A percentile compares a stretch with the other conserved stretches of the same genome.
These are phyloP conservation scores for Epinotia ramella DNA, from an alignment of 2,888 invertebrate genomes.

Conservation along the genomic window DNA sequence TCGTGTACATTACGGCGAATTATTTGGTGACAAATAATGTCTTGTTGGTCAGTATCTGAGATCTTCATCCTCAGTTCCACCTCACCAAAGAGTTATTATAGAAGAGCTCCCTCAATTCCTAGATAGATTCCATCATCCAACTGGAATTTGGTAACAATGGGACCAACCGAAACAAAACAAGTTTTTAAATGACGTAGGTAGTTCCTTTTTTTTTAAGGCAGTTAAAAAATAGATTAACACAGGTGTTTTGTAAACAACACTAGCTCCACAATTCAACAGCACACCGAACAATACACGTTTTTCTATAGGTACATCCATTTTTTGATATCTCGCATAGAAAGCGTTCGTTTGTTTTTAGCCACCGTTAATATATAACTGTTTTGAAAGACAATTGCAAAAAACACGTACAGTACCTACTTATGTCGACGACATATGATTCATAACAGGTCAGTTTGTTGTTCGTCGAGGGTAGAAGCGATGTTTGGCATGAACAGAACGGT, in stretches of 20 bases:
- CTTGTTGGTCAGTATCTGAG: no score
- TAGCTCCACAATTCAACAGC: not conserved
- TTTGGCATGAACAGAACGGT: constrained; percentile 22
- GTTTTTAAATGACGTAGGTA: no score
- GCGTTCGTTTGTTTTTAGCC: constrained; percentile 28
- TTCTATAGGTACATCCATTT: not conserved
- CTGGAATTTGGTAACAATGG: no score
- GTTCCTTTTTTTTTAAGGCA: no score
- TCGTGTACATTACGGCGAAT: no score
- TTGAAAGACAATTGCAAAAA: not conserved
- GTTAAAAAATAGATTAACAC: no score
- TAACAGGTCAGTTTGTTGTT: not conserved
- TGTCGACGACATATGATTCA: not conserved
- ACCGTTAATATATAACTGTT: constrained; percentile 7
- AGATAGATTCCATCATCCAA: no score
- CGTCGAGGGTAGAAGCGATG: not conserved
- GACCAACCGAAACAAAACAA: no score
- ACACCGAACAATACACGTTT: constrained; percentile 3
- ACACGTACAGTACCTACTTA: not conserved
- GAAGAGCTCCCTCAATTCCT: no score
- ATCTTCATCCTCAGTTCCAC: not conserved
- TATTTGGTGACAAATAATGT: no score
- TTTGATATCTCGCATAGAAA: constrained; percentile 22
- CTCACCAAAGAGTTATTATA: not conserved
- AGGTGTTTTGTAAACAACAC: not conserved